Conservation (phyloP, 1,140 invertebrate species). For the Myzus persicae region DNA sequence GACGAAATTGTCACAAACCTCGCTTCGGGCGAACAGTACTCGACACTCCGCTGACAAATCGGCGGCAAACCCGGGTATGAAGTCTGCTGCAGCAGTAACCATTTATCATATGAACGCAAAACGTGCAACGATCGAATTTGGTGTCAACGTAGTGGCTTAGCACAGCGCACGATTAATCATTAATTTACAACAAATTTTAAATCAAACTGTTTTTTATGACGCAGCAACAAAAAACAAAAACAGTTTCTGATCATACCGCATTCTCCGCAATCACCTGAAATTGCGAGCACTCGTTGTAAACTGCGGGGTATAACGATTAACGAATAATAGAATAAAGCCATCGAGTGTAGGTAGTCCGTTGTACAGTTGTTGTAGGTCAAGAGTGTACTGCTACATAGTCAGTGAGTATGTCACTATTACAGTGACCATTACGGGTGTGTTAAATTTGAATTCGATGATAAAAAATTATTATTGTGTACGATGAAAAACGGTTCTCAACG, state of each 20-base stretch:
- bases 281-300: not conserved
- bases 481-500: no score
- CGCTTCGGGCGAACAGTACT: not conserved
- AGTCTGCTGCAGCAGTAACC: no score
- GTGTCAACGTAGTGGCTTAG: not conserved
- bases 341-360: no score
- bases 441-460: no score
- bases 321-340: no score
- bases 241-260: not conserved
- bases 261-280: not conserved
- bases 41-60: not conserved
- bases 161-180: not conserved
- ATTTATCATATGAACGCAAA: not conserved
- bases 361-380: no score
- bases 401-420: no score
- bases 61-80: not conserved
- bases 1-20: not conserved
- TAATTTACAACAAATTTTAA: not conserved
- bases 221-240: not conserved
- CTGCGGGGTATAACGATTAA: no score
- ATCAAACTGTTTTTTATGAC: not conserved
- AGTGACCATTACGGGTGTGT: no score
- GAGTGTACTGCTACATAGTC: no score
- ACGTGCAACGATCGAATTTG: not conserved
- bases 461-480: no score